Conservation (phyloP, 2,113 vertebrate species). For the Syngnathus typhle region DNA sequence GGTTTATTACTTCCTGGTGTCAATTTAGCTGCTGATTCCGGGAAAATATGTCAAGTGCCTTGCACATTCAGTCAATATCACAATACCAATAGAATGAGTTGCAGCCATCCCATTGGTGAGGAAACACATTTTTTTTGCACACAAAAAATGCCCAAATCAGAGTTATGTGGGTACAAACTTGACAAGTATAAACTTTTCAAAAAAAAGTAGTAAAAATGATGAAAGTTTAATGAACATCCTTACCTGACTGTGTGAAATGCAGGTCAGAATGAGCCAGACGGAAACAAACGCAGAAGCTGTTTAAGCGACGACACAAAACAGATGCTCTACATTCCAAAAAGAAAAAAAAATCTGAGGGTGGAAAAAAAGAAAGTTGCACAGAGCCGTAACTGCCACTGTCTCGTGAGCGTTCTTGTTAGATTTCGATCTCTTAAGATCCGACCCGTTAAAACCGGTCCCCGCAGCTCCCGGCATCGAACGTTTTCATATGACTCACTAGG, state of each 20-base stretch:
- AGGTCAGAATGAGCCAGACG: slow-evolving; percentile 21
- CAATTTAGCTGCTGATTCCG: not conserved
- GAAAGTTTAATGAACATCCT: slow-evolving; percentile 7
- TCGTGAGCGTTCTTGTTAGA: slow-evolving; percentile 14
- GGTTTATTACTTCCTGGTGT: not conserved
- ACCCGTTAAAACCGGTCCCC: not conserved
- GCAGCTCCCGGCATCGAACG: slow-evolving; percentile 13
- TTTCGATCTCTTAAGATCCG: not conserved
- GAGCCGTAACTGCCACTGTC: slow-evolving; percentile 52
- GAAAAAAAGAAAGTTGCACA: slow-evolving; percentile 36
- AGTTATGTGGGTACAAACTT: not conserved
- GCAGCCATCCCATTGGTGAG: not conserved
- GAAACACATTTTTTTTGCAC: not conserved
- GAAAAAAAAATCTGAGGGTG: not conserved
- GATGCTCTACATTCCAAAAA: slow-evolving; percentile 53
- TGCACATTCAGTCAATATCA: not conserved
- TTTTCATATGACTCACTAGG: slow-evolving; percentile 4
- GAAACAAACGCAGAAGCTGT: slow-evolving; percentile 17
- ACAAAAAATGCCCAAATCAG: not conserved
- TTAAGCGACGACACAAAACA: slow-evolving; percentile 20
- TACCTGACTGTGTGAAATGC: slow-evolving; percentile 38
- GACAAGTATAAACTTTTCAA: not conserved
- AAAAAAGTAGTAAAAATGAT: not conserved
- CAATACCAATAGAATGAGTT: not conserved
- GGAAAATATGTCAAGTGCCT: not conserved